Base-by-base conservation (phyloP, 2,888 invertebrate species). In the Erpobdella octoculata region DNA sequence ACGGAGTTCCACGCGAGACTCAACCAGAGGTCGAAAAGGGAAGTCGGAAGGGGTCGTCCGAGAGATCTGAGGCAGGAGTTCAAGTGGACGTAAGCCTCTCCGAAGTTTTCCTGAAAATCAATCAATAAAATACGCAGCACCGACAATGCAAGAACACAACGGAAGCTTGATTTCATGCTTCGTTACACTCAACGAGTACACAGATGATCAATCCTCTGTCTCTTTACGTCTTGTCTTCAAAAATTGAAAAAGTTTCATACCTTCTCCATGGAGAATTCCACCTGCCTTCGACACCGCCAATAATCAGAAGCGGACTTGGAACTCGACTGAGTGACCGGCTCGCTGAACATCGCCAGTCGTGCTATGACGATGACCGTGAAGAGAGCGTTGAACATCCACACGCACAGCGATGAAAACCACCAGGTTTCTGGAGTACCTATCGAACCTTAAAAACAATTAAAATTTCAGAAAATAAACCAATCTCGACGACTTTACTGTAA, bases 281-380 rank as follows among this genome's bases (percentile, higher is more conserved):
- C 93, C 80, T 90, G 89, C 78, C 89, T 88, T 79, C 90, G 88
- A 82, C 92, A 91, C 78, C 90, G 88, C 87, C 91, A 91, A 80
- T 91, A 91, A 35, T 88, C 87, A 33, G 89, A 88, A 18, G 90
- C 89, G 66, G 89, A 88, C 79, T 89, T 89, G 0, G 91, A 91
- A 80, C 90, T 89, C 5, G 89, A 87, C 71, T 89, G 88, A 33
- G 92, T 86, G 65, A 93, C 87, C 0, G 94, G 92, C 84, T 95
- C 94, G 0, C 93, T 92, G 81, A 92, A 92, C 0, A 93, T 89
- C 64, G 82, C 78, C 46, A 82, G 76, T 69, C 69, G 90, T 1
- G 91, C 86, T 73, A 93, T 85, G 79, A 93, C 91, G 68, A 89
- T 87, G n/a, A 88, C 86, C 71, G 92, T 82, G 36, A 92, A 84